Evolutionary conservation across 2,888 invertebrate genomes (phyloP).

Genomic region (Myathropa florea): DNA sequence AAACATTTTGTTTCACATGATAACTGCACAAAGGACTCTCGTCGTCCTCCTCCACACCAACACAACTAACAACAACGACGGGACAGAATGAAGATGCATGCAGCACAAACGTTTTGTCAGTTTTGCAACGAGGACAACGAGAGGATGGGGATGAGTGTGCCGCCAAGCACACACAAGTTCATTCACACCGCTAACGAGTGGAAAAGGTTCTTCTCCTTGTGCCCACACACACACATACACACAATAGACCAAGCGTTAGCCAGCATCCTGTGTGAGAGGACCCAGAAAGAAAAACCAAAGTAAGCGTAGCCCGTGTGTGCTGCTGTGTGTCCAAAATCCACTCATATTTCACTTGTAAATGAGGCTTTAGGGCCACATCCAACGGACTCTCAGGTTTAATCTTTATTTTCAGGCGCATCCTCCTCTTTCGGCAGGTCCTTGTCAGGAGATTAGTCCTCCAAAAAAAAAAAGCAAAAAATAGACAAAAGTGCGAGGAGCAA

Average conservation of each 20-base stretch:
- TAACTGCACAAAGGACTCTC: constrained; percentile 44
- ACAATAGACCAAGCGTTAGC: constrained; percentile 33
- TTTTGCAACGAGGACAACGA: constrained; percentile 32
- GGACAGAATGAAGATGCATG: constrained; percentile 2
- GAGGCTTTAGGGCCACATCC: constrained; percentile 52
- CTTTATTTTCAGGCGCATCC: constrained; percentile 31
- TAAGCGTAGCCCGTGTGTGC: not conserved
- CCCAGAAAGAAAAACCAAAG: constrained; percentile 9
- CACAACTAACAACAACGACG: constrained; percentile 8
- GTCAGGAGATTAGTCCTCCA: constrained; percentile 49
- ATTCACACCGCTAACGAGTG: constrained; percentile 45
- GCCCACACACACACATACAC: too few relatives aligned
- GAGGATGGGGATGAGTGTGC: constrained; percentile 5
- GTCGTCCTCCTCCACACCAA: not conserved
- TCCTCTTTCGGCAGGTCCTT: constrained; percentile 16
- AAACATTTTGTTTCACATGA: constrained; percentile 47
- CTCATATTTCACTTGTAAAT: constrained; percentile 61
- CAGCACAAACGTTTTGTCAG: constrained; percentile 2
- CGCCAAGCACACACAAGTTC: constrained; percentile 42
- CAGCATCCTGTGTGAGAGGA: not conserved
- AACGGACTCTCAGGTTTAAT: constrained; percentile 50
- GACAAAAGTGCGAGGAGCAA: constrained; percentile 9
- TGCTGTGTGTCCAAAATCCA: constrained; percentile 45
- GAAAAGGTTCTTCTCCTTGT: too few relatives aligned
- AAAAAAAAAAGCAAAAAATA: constrained; percentile 24